phyloP scores from a whole-genome alignment of 2,113 vertebrate genomes.

The Nothobranchius furzeri region DNA sequence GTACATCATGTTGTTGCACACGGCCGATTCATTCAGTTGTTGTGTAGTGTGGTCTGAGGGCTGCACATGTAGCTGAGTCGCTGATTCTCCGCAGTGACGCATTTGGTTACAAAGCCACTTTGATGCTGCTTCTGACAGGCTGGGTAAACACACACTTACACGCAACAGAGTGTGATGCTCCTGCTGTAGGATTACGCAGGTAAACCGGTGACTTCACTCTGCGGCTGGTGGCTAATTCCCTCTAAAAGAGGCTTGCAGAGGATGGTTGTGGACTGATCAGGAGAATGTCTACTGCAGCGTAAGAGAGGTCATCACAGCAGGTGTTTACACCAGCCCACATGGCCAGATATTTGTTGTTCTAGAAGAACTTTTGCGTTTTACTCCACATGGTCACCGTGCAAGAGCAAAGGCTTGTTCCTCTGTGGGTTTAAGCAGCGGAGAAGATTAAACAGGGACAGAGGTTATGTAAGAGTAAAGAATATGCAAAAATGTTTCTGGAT shows the following conservation, averaged over 20 bases:
- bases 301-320: background rate
- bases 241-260: conserved; percentile 53
- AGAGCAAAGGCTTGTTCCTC: conserved; percentile 4
- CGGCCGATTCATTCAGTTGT: conserved; percentile 35
- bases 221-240: conserved; percentile 57
- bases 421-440: conserved; percentile 5
- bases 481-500: conserved; percentile 67
- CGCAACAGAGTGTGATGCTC: conserved; percentile 34
- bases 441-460: background rate
- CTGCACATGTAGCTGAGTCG: conserved; percentile 40
- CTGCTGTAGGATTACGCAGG: conserved; percentile 54
- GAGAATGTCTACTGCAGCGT: background rate
- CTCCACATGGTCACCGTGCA: background rate
- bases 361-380: background rate
- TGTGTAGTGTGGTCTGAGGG: conserved; percentile 16
- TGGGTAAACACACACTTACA: conserved; percentile 11
- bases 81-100: conserved; percentile 56
- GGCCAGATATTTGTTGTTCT: conserved; percentile 7
- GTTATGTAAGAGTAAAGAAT: conserved; percentile 13
- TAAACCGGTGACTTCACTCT: conserved; percentile 58
- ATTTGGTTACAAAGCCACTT: conserved; percentile 40
- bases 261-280: conserved; percentile 5
- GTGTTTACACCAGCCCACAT: background rate
- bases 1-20: conserved; percentile 3
- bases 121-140: conserved; percentile 16